Percentiles rank a stretch among this genome's conserved stretches.
Evolutionary conservation across 2,113 vertebrate genomes (phyloP).

Genomic region (Campylomormyrus numenius): DNA sequence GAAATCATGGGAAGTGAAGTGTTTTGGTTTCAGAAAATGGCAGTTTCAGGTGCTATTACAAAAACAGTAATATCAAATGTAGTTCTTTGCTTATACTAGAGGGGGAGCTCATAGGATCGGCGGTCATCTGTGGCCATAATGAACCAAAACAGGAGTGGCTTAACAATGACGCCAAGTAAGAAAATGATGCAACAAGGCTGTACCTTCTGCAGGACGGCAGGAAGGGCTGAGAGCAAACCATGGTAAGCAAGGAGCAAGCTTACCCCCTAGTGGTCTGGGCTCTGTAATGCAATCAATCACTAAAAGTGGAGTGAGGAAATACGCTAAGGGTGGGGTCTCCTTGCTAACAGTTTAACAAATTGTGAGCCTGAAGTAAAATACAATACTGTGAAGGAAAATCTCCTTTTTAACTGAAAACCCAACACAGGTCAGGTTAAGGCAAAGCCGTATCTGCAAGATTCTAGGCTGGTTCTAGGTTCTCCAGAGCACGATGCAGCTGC

Average conservation of each 20-base stretch:
- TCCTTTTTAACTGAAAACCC: background rate
- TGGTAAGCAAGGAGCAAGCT: background rate
- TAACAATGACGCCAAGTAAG: constrained; percentile 13
- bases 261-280: constrained; percentile 15
- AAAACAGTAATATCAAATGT: constrained; percentile 18
- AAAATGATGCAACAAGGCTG: background rate
- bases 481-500: background rate
- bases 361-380: background rate
- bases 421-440: background rate
- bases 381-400: background rate
- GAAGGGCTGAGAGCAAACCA: background rate
- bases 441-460: background rate
- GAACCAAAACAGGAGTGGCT: background rate
- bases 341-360: background rate
- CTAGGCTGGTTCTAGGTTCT: background rate
- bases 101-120: background rate
- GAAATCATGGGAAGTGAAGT: background rate
- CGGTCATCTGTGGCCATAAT: background rate
- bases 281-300: background rate
- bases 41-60: constrained; percentile 16
- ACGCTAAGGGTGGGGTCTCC: background rate
- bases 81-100: background rate
- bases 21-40: constrained; percentile 16
- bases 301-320: background rate
- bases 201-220: background rate